phyloP scores from a whole-genome alignment of 2,113 vertebrate species.

The Odocoileus hemionus region DNA sequence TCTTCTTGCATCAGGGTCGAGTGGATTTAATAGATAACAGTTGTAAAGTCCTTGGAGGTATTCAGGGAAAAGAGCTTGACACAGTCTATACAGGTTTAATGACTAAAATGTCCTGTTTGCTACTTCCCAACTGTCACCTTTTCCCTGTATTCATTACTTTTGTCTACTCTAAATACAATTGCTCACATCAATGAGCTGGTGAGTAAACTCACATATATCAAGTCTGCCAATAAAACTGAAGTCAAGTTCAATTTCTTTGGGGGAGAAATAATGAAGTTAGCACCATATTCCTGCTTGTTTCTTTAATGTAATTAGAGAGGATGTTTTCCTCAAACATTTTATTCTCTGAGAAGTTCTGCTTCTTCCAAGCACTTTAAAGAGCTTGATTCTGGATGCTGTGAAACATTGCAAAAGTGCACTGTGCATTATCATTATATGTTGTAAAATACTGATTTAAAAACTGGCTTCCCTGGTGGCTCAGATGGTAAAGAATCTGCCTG shows the following conservation, averaged over 20 bases:
- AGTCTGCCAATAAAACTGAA: slow-evolving; percentile 48
- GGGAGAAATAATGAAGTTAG: slow-evolving; percentile 36
- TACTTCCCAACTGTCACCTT: slow-evolving; percentile 7
- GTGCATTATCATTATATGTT: neutral
- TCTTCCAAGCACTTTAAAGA: slow-evolving; percentile 11
- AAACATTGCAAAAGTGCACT: neutral
- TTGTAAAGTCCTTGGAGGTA: slow-evolving; percentile 27
- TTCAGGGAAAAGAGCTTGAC: neutral
- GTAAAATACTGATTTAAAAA: neutral
- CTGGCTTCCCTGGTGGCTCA: neutral
- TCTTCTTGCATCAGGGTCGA: neutral
- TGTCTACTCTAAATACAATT: slow-evolving; percentile 48
- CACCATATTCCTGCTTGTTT: neutral
- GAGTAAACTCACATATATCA: slow-evolving; percentile 37
- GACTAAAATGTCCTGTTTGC: slow-evolving; percentile 34
- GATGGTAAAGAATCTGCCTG: neutral
- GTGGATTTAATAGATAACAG: neutral
- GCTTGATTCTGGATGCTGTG: neutral
- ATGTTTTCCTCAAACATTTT: neutral
- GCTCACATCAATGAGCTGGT: slow-evolving; percentile 24
- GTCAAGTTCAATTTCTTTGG: slow-evolving; percentile 44
- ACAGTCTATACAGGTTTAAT: neutral
- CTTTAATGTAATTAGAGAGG: slow-evolving; percentile 5
- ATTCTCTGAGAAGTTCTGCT: neutral
- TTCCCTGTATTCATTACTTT: slow-evolving; percentile 51